Conservation (phyloP, 2,797 vertebrate genomes). For the Octomys mimax region DNA sequence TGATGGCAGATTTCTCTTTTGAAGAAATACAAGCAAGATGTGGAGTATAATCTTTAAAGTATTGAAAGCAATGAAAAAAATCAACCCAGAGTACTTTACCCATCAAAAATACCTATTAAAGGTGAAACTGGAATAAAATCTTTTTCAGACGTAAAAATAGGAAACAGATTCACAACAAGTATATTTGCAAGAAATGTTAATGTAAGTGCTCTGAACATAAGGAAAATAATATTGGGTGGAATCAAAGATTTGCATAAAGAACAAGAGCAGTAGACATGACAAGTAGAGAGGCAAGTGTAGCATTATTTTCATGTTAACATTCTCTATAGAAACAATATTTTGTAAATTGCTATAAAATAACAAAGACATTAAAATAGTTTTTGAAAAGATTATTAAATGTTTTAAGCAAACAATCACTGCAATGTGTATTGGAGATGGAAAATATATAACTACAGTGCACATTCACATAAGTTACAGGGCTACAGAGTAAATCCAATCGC, state of each 20-base stretch:
- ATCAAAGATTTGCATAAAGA: background rate
- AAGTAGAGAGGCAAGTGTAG: background rate
- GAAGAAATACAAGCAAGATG: background rate
- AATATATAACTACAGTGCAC: background rate
- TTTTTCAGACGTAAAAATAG: background rate
- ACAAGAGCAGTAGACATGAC: background rate
- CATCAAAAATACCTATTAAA: slow-evolving; percentile 40
- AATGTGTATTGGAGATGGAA: background rate
- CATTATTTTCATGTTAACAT: background rate
- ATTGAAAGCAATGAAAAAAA: background rate
- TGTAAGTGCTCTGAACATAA: background rate
- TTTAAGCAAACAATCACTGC: background rate
- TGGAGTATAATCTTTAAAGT: background rate
- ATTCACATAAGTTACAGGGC: background rate
- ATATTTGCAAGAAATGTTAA: background rate
- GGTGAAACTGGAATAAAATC: background rate
- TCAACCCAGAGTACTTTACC: background rate
- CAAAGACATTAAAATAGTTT: background rate
- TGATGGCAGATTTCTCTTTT: background rate
- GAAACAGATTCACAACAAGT: background rate
- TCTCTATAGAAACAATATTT: background rate
- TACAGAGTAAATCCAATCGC: background rate
- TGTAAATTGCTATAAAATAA: background rate
- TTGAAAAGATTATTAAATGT: background rate
- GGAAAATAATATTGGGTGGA: background rate